Evolutionary conservation across 2,797 vertebrate species (phyloP).

Genomic region (Lepidocolaptes lacrymiger): DNA sequence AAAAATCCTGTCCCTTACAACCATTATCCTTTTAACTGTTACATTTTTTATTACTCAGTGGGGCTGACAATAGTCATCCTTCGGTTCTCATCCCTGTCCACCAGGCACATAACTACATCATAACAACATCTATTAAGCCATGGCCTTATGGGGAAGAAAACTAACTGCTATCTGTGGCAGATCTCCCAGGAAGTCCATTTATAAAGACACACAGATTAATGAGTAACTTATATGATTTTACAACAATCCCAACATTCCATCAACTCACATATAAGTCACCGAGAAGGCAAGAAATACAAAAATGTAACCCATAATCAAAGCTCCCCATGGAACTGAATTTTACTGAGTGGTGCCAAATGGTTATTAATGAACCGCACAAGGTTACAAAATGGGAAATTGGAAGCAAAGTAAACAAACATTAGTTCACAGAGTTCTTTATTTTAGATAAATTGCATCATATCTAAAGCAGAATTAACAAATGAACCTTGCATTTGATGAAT

Average conservation of each 20-base stretch:
- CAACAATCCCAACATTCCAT: background rate
- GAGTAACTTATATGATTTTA: background rate
- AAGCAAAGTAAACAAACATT: background rate
- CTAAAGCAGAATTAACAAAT: background rate
- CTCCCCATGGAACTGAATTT: background rate
- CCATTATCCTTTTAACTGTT: background rate
- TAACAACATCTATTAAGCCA: background rate
- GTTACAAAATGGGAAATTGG: background rate
- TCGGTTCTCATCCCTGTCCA: background rate
- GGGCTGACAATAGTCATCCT: background rate
- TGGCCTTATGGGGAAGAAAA: background rate
- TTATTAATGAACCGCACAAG: background rate
- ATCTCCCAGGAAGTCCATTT: background rate
- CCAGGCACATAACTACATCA: background rate
- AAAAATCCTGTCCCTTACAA: background rate
- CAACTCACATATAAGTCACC: fast-evolving
- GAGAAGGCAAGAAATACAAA: background rate
- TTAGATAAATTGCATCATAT: background rate
- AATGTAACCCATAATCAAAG: background rate
- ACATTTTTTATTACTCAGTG: background rate
- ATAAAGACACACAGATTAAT: background rate
- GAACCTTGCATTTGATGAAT: background rate
- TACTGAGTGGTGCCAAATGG: background rate
- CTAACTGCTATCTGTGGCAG: background rate
- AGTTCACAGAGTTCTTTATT: background rate